These are phyloP conservation scores for Meta bourneti DNA, from an alignment of 2,888 invertebrate species.

Conservation along the genomic window DNA sequence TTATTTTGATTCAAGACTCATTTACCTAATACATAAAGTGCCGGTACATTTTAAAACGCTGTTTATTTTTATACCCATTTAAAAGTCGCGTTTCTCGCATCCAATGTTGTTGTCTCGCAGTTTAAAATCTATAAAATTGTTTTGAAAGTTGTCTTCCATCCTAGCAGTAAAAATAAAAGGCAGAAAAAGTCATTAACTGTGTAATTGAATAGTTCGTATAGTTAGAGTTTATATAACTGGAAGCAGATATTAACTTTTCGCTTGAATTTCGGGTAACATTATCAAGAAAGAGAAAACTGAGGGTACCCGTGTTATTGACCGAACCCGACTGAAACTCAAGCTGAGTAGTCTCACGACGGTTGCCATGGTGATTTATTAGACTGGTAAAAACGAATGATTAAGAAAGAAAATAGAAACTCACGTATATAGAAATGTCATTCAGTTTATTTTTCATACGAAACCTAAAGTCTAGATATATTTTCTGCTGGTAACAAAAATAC, in stretches of 20 bases:
- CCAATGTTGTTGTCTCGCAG: too few relatives aligned
- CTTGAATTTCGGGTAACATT: not conserved
- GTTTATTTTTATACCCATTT: too few relatives aligned
- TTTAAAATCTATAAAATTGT: not conserved
- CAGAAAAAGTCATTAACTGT: not conserved
- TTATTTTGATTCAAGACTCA: too few relatives aligned
- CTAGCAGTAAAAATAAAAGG: too few relatives aligned
- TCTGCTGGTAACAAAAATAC: not conserved
- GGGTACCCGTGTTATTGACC: constrained; percentile 47
- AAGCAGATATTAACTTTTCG: not conserved
- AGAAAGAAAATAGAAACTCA: constrained; percentile 27
- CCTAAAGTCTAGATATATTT: not conserved
- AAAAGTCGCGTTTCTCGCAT: too few relatives aligned
- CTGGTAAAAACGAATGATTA: constrained; percentile 33
- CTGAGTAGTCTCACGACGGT: constrained; percentile 39
- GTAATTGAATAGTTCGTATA: not conserved
- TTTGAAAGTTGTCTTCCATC: not conserved
- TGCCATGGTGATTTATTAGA: constrained; percentile 61
- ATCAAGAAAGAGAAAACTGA: constrained; percentile 11
- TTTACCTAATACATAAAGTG: too few relatives aligned
- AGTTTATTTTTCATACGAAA: constrained; percentile 34
- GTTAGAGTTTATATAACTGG: not conserved
- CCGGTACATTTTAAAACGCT: too few relatives aligned
- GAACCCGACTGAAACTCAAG: constrained; percentile 20
- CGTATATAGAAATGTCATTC: constrained; percentile 15